These are phyloP conservation scores for Gasterosteus nipponicus DNA, from an alignment of 2,113 vertebrate species.

Conservation along the genomic window DNA sequence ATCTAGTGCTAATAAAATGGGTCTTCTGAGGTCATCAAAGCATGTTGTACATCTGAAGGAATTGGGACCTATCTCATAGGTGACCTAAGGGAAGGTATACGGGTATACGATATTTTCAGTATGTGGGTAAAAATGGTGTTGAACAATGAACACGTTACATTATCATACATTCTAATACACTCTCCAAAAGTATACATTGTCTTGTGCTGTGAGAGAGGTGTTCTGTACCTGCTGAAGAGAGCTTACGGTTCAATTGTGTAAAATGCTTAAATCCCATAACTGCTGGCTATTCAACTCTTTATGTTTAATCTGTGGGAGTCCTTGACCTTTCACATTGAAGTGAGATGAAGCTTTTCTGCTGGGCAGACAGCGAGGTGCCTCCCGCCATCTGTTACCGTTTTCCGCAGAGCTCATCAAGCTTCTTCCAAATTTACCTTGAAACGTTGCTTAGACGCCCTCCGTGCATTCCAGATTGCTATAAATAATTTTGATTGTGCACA, in stretches of 20 bases:
- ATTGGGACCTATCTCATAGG: not conserved
- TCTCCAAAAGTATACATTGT: constrained; percentile 6
- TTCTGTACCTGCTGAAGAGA: constrained; percentile 53
- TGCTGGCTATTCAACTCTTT: constrained; percentile 42
- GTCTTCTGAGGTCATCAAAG: no score
- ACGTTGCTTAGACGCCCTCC: not conserved
- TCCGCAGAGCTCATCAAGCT: constrained; percentile 15
- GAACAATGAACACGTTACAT: not conserved
- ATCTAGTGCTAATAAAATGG: no score
- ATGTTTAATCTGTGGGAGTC: constrained; percentile 43
- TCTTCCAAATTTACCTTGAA: constrained; percentile 20
- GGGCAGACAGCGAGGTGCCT: constrained; percentile 30
- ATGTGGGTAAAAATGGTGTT: not conserved
- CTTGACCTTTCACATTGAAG: constrained; percentile 55
- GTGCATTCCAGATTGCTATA: constrained; percentile 30
- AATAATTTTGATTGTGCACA: constrained; percentile 24
- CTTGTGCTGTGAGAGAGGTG: constrained; percentile 6
- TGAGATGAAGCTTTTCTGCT: constrained; percentile 35
- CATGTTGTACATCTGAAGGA: not conserved
- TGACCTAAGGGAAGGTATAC: not conserved
- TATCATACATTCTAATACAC: not conserved
- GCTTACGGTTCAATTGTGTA: constrained; percentile 60
- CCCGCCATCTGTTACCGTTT: constrained; percentile 33
- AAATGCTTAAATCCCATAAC: constrained; percentile 60
- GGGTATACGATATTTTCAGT: not conserved